phyloP scores from a whole-genome alignment of 2,113 vertebrate species.

The Rhagologus leucostigma region DNA sequence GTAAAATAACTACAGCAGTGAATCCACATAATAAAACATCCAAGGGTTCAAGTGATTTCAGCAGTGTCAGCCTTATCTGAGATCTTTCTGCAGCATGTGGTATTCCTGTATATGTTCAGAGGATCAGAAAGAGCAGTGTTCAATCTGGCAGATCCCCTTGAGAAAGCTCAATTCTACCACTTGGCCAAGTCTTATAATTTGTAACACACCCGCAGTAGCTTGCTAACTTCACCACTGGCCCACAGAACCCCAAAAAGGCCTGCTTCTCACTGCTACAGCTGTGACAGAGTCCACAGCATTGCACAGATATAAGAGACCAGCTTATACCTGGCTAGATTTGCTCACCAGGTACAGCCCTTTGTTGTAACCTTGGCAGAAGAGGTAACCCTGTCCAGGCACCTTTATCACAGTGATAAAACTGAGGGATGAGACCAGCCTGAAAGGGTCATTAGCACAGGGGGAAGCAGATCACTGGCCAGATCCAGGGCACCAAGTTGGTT shows the following conservation, averaged over 20 bases:
- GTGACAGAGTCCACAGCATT: background rate
- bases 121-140: background rate
- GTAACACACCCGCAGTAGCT: background rate
- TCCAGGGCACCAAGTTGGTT: background rate
- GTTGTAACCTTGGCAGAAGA: fast-evolving
- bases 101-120: background rate
- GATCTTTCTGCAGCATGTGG: background rate
- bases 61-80: background rate
- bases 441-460: background rate
- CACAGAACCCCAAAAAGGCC: too few relatives aligned
- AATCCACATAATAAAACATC: background rate
- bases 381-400: background rate
- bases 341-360: background rate
- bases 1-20: background rate
- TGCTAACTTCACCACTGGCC: background rate
- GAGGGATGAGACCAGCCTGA: background rate
- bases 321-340: background rate
- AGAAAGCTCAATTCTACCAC: background rate
- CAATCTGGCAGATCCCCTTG: background rate
- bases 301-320: background rate
- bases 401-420: background rate
- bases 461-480: background rate
- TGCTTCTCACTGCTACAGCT: background rate
- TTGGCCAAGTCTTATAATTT: background rate
- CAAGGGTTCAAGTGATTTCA: background rate